Evolutionary conservation across 1,140 invertebrate species (phyloP).

Genomic region (Micrasema minimum): DNA sequence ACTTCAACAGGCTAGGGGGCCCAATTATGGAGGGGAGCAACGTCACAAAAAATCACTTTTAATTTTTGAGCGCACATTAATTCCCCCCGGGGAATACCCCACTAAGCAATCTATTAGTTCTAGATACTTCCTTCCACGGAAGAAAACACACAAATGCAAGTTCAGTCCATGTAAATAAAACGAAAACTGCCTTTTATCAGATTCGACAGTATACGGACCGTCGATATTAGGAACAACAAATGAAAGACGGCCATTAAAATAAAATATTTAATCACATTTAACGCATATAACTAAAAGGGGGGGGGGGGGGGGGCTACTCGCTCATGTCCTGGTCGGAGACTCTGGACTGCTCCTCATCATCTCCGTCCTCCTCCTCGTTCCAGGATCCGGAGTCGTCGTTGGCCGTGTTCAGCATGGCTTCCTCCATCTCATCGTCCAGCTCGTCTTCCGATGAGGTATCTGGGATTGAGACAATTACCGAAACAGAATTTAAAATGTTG

Average conservation of each 20-base stretch:
- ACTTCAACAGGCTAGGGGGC: no score
- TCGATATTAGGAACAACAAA: background rate
- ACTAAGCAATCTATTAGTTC: no score
- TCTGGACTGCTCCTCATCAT: constrained; percentile 43
- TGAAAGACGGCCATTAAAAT: background rate
- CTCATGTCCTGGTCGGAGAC: constrained; percentile 46
- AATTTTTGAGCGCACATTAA: no score
- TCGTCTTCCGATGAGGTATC: constrained; percentile 63
- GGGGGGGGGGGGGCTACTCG: no score
- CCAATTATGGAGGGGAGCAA: no score
- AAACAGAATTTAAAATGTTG: background rate
- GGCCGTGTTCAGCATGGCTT: constrained; percentile 54
- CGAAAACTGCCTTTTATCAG: no score
- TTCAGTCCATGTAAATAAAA: no score
- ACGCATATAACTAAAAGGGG: background rate
- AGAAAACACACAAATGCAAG: no score
- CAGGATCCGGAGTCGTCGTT: constrained; percentile 58
- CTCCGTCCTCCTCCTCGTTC: constrained; percentile 54
- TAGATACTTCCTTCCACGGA: no score
- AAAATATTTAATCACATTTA: background rate
- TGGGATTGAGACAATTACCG: constrained; percentile 34
- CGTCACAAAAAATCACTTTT: no score
- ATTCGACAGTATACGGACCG: background rate
- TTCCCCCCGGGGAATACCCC: no score
- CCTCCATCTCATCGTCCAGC: constrained; percentile 55